Evolutionary conservation across 2,888 invertebrate genomes (phyloP).

Genomic region (Asteroscopus sphinx): DNA sequence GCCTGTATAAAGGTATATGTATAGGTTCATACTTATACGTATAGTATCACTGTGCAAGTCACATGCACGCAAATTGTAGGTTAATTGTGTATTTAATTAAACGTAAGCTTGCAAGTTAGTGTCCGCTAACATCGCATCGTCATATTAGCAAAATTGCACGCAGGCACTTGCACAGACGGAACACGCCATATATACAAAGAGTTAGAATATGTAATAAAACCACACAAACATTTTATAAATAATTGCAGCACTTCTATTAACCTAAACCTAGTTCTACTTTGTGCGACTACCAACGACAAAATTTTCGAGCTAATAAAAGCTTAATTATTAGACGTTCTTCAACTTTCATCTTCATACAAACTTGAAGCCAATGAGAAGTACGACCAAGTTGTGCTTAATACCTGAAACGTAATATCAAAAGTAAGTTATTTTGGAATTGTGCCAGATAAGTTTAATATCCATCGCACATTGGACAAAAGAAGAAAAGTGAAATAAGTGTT

Average conservation of each 20-base stretch:
- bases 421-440: slow-evolving; percentile 1
- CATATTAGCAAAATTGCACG: no score
- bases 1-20: no score
- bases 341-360: slow-evolving; percentile 51
- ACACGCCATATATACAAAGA: no score
- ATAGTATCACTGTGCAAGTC: no score
- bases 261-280: slow-evolving; percentile 3
- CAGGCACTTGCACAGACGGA: no score
- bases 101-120: no score
- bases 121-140: no score
- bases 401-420: slow-evolving; percentile 49
- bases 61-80: no score
- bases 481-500: no score
- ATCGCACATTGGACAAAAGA: not conserved
- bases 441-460: not conserved
- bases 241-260: slow-evolving; percentile 2
- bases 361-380: slow-evolving; percentile 69
- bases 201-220: no score
- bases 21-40: no score
- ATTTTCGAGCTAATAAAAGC: slow-evolving; percentile 37
- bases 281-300: slow-evolving; percentile 5
- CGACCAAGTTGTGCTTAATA: slow-evolving; percentile 67
- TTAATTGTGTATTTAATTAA: no score
- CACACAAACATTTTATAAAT: not conserved
- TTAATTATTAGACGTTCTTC: slow-evolving; percentile 35